Conservation (phyloP, 2,797 vertebrate genomes). For the Dryobates pubescens region DNA sequence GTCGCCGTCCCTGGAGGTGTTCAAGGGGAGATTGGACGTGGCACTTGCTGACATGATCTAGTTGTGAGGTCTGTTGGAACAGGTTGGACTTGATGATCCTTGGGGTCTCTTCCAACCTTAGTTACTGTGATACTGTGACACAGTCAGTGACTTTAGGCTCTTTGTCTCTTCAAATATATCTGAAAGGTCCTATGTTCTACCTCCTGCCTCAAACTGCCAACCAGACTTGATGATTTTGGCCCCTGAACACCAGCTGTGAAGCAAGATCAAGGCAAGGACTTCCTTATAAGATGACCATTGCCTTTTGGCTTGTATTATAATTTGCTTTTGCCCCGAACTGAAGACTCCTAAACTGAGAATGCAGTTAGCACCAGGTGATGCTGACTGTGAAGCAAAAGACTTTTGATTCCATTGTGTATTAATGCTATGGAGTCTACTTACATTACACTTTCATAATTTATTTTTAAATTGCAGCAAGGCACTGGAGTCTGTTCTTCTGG, state of each 20-base stretch:
- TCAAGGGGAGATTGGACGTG: too few relatives aligned
- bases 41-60: too few relatives aligned
- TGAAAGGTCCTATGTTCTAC: background rate
- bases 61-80: too few relatives aligned
- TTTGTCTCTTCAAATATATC: background rate
- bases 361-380: background rate
- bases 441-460: background rate
- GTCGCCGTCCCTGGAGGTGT: too few relatives aligned
- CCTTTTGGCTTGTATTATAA: background rate
- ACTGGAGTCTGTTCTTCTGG: conserved; percentile 5
- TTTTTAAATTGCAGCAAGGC: conserved; percentile 19
- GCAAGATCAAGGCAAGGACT: background rate
- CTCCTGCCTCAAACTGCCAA: background rate
- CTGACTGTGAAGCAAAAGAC: conserved; percentile 20
- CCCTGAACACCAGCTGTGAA: background rate
- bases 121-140: too few relatives aligned
- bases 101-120: too few relatives aligned
- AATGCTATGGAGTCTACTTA: conserved; percentile 6
- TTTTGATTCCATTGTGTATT: background rate
- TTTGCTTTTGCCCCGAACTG: conserved; percentile 14
- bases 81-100: too few relatives aligned
- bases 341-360: conserved; percentile 13
- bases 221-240: background rate
- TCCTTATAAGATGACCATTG: background rate
- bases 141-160: background rate